Conservation (phyloP, 2,888 invertebrate genomes). For the Boloria selene region DNA sequence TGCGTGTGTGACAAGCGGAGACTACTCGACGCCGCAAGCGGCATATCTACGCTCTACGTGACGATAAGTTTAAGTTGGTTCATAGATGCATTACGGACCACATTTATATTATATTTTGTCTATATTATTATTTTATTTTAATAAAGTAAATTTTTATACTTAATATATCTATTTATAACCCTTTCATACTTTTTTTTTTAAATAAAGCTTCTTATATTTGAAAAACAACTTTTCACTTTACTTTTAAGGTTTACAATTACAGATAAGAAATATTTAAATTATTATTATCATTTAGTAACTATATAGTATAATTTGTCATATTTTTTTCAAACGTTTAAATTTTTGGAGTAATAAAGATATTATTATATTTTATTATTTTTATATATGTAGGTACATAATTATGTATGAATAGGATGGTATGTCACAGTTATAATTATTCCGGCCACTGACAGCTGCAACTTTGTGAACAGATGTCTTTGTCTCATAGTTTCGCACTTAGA, state of each 20-base stretch:
- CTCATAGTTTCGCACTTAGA: constrained; percentile 21
- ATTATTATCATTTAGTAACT: constrained; percentile 11
- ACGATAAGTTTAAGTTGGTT: not conserved
- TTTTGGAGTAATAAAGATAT: too few species aligned
- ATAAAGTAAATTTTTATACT: too few species aligned
- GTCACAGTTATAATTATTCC: constrained; percentile 33
- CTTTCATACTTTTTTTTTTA: too few species aligned
- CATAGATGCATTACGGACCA: not conserved
- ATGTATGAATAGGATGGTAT: constrained; percentile 1
- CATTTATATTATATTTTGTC: too few species aligned
- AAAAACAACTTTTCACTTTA: not conserved
- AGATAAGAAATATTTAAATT: not conserved
- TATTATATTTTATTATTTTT: constrained; percentile 15
- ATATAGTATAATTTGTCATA: too few species aligned
- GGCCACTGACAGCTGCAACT: constrained; percentile 33
- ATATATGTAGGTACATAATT: constrained; percentile 6
- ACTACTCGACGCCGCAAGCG: constrained; percentile 58
- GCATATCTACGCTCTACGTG: constrained; percentile 19
- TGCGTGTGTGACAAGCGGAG: constrained; percentile 45
- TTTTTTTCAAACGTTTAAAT: too few species aligned
- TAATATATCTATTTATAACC: too few species aligned
- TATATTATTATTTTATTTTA: too few species aligned
- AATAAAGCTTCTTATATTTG: not conserved
- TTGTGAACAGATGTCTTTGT: constrained; percentile 24
- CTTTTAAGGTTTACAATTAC: not conserved